Evolutionary conservation across 53 echinoderm and acorn worm species (phyloP).

Genomic region (Echinarachnius parma): DNA sequence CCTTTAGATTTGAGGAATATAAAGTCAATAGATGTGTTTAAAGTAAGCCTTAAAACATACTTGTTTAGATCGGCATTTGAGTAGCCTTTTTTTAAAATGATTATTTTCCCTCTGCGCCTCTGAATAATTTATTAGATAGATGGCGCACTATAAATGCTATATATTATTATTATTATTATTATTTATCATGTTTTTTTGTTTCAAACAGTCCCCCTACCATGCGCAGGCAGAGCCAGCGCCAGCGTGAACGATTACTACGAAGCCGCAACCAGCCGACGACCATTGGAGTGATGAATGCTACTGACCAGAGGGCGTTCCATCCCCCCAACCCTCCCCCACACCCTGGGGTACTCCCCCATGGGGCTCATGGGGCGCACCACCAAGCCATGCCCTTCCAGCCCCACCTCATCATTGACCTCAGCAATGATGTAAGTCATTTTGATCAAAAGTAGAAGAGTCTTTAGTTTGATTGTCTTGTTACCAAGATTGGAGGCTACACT

Average conservation of each 20-base stretch:
- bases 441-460: no score
- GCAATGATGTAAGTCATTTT: slow-evolving; percentile 65
- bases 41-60: no score
- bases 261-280: slow-evolving; percentile 60
- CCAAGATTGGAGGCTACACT: no score
- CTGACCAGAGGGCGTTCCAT: slow-evolving; percentile 77
- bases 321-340: slow-evolving; percentile 58
- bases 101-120: no score
- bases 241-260: slow-evolving; percentile 80
- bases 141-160: no score
- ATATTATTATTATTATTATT: no score
- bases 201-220: slow-evolving; percentile 68
- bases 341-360: slow-evolving; percentile 21
- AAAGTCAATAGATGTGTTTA: no score
- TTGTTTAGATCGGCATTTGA: no score
- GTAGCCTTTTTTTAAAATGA: no score
- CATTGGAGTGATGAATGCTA: slow-evolving; percentile 33
- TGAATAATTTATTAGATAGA: no score
- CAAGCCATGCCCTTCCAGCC: slow-evolving; percentile 69
- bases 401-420: slow-evolving; percentile 93
- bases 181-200: slow-evolving; percentile 1
- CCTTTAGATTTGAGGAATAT: no score
- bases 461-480: no score
- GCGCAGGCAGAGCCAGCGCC: slow-evolving; percentile 91
- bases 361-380: slow-evolving; percentile 30